Evolutionary conservation across 2,888 invertebrate species (phyloP), one percentile per base, ranked within the genome.

Genomic region (Heterodera filipjevi): DNA sequence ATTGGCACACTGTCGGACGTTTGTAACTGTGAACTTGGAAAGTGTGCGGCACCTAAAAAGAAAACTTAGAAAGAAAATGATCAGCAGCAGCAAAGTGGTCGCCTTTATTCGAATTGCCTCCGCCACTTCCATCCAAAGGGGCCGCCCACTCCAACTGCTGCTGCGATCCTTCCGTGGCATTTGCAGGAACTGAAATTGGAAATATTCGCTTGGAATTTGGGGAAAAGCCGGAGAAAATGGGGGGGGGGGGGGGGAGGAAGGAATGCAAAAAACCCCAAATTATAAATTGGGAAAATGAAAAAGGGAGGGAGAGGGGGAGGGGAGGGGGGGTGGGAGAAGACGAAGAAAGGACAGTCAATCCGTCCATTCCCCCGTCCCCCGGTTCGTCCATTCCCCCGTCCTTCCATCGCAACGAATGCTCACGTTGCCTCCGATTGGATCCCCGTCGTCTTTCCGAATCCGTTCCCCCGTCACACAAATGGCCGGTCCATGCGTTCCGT

Each of bases 1-100:
- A 92, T 86, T 96, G 94, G 90, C 99, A 99, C 32, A 98, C 94
- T 0, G 98, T 99, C 77, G 97, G 99, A 74, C 95, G 92, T 71
- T 95, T 96, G 91, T 99, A 99, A 77, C 95, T 94, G 91, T 98
- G 98, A 83, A 98, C 93, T 84, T 95, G 94, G 78, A 82, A 84
- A 12, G 83, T 82, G 68, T 82, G 82, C 0, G 82, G 74, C 73
- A 91, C 91, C 89, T 93, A 92, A 80, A 91, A 90, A 71, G 89
- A 86, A 8, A 32, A 71, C 32, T 27, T 35, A n/a, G 27, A 33
- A 68, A 32, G 27, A 30, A 32, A 32, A 22, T 22, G 10, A n/a
- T 68, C 12, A 22, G 64, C 27, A n/a, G 14, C 39, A 6, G 39
- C 5, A n/a, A 3, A 39, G 39, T 39, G 39, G 3, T 76, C 66